Percentiles rank a stretch among this genome's conserved stretches.
Evolutionary conservation across 2,888 invertebrate genomes (phyloP).

Genomic region (Augiades crinisus): DNA sequence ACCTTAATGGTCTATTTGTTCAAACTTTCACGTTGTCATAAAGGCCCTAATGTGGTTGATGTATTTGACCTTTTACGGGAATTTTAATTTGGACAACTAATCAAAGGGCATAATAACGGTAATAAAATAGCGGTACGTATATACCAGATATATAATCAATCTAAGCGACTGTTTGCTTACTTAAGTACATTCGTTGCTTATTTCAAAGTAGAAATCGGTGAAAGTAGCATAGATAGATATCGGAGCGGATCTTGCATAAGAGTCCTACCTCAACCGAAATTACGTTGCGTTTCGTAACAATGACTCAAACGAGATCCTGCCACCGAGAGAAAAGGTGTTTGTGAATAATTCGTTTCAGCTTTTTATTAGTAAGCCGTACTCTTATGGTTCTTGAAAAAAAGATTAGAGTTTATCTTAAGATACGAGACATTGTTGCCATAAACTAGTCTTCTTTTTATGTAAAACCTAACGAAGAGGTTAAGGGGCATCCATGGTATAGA

Average conservation of each 20-base stretch:
- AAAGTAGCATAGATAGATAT: slow-evolving; percentile 17
- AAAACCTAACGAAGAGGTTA: too few relatives aligned
- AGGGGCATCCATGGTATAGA: too few relatives aligned
- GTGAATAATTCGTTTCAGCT: not conserved
- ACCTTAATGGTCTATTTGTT: slow-evolving; percentile 17
- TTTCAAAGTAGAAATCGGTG: slow-evolving; percentile 22
- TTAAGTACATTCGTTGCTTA: too few relatives aligned
- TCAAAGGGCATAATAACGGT: too few relatives aligned
- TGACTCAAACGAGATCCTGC: slow-evolving; percentile 22
- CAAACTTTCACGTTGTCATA: slow-evolving; percentile 16
- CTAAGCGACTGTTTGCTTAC: too few relatives aligned
- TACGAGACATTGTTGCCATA: too few relatives aligned
- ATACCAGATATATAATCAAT: too few relatives aligned
- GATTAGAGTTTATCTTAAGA: too few relatives aligned
- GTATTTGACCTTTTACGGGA: not conserved
- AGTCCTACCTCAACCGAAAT: slow-evolving; percentile 27
- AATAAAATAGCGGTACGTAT: too few relatives aligned
- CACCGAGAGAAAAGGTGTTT: not conserved
- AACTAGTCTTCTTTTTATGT: too few relatives aligned
- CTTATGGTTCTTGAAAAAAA: too few relatives aligned
- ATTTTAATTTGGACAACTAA: too few relatives aligned
- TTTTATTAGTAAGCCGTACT: not conserved
- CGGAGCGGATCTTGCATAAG: slow-evolving; percentile 19
- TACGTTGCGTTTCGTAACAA: slow-evolving; percentile 20
- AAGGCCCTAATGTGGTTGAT: slow-evolving; percentile 1